These are phyloP conservation scores for Philypnodon macrostomus DNA, from an alignment of 2,797 vertebrate species.

Conservation along the genomic window DNA sequence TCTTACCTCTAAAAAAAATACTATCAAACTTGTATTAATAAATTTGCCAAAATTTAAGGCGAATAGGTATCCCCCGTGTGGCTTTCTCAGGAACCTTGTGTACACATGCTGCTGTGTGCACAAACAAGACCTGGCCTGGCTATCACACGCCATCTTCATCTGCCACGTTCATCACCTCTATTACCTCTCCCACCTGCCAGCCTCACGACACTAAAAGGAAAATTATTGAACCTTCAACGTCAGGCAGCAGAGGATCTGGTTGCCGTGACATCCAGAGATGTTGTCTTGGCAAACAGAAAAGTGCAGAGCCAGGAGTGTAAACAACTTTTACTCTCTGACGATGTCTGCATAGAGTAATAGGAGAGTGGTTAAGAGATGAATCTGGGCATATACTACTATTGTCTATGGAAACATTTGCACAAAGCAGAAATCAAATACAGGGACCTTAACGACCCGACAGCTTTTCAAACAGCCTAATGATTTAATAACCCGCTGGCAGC, in stretches of 20 bases:
- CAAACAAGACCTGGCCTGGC: conserved; percentile 2
- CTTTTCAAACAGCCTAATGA: conserved; percentile 60
- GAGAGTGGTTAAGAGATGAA: background rate
- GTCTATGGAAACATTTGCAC: conserved; percentile 24
- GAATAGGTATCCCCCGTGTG: no score
- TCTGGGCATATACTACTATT: background rate
- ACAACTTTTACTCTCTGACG: conserved; percentile 5
- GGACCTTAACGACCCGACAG: conserved; percentile 32
- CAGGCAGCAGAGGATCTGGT: conserved; percentile 27
- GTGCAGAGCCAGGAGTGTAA: conserved; percentile 4
- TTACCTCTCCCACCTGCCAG: background rate
- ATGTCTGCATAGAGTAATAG: conserved; percentile 1
- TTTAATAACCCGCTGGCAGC: conserved; percentile 41
- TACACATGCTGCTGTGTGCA: background rate
- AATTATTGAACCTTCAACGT: conserved; percentile 19
- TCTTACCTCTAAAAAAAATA: background rate
- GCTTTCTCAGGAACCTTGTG: no score
- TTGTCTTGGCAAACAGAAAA: conserved; percentile 43
- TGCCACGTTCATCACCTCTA: background rate
- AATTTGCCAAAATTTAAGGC: background rate
- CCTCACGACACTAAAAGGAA: background rate
- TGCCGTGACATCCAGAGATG: conserved; percentile 46
- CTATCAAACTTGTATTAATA: background rate
- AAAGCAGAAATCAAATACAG: conserved; percentile 15
- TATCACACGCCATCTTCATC: background rate